Evolutionary conservation across 2,113 vertebrate genomes (phyloP), one percentile per base, ranked within the genome.

Genomic region (Axis porcinus): DNA sequence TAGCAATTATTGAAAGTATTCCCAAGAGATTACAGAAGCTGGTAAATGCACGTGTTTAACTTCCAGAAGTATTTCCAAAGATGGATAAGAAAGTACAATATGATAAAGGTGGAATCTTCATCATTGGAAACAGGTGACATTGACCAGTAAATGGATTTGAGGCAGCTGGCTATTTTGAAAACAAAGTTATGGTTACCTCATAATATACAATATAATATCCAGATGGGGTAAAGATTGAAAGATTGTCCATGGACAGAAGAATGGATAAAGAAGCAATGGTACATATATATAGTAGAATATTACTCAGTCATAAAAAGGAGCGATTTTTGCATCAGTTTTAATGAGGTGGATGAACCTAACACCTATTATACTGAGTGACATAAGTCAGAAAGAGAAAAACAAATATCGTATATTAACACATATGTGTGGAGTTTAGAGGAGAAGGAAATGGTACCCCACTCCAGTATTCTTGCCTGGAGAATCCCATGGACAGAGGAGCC

Each of bases 321-420:
- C 0, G 9, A 36, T 36, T 70, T 21, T 70, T 70, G 17, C 4
- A 0, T 70, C n/a, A 70, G 8, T 21, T 70, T 70, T 70, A 67
- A 36, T 36, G 64, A 36, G 17, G 17, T 36, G 17, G 17, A 36
- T 70, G 64, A 36, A 70, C 1, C 0, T 70, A 36, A 9, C 36
- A 5, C 21, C 17, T 1, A 11, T 36, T 6, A 21, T 70, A 70
- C 64, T 36, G n/a, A 70, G 64, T 36, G n/a, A 36, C 0, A 0
- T 36, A 70, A 70, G 64, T 70, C n/a, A 70, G 17, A 70, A 36
- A 36, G 17, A 70, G n/a, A 36, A 36, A 11, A 36, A 3, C 9
- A n/a, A 70, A 70, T 21, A 21, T 5, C n/a, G 11, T 70, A 36
- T 70, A 11, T 11, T 36, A 70, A 36, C n/a, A 36, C 64, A 36